These are phyloP conservation scores for Zosterops pallidus DNA, from an alignment of 2,113 vertebrate species.

Conservation along the genomic window DNA sequence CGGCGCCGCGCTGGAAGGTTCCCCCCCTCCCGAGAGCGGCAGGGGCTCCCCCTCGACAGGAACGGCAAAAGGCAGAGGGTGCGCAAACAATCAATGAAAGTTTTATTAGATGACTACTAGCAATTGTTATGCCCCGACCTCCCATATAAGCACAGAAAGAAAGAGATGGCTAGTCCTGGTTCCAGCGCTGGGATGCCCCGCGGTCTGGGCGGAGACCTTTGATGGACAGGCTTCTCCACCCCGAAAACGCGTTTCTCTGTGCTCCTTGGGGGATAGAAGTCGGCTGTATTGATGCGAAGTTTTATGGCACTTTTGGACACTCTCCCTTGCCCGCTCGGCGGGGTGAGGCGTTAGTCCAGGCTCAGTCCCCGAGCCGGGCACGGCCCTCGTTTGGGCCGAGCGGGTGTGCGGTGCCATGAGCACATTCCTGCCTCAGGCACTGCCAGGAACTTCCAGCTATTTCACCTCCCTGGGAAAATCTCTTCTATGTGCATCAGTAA, in stretches of 20 bases:
- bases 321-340: not conserved
- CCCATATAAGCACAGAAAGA: too few species aligned
- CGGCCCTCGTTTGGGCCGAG: not conserved
- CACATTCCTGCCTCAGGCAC: rapidly evolving
- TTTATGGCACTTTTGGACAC: not conserved
- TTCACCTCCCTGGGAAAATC: not conserved
- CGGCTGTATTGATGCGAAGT: not conserved
- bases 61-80: rapidly evolving
- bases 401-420: not conserved
- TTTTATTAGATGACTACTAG: not conserved
- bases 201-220: not conserved
- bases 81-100: not conserved
- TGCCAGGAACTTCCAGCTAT: not conserved
- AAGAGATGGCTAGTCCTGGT: too few species aligned
- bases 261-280: not conserved
- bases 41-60: rapidly evolving
- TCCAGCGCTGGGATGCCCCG: not conserved
- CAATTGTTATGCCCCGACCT: not conserved
- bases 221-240: too few species aligned
- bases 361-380: rapidly evolving
- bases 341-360: not conserved
- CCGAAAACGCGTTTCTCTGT: not conserved
- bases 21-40: rapidly evolving
- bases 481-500: not conserved
- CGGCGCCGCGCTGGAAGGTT: not conserved